A percentile compares a stretch with the other conserved stretches of the same genome.
These are phyloP conservation scores for Oreochromis grahami DNA, from an alignment of 2,797 vertebrate species.

Conservation along the genomic window DNA sequence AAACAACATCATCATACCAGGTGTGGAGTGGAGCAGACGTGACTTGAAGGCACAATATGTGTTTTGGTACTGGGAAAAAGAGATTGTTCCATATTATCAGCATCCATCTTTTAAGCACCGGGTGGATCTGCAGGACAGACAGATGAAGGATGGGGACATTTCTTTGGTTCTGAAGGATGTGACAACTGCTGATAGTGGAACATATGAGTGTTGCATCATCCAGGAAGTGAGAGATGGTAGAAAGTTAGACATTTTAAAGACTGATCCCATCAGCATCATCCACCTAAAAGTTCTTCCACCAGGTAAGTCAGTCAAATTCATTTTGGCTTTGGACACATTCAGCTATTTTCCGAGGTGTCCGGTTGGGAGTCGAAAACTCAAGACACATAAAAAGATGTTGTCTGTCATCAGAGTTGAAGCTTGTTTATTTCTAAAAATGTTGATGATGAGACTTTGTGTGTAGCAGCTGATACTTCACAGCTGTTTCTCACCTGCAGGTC, in stretches of 20 bases:
- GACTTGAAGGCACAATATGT: accelerated
- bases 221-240: accelerated
- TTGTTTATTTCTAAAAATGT: not conserved
- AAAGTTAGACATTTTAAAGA: not conserved
- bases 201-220: not conserved
- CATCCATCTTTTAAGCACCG: not conserved
- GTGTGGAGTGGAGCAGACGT: not conserved
- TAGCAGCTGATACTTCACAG: not conserved
- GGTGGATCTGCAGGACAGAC: not conserved
- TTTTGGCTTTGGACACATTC: not conserved
- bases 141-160: accelerated
- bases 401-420: not conserved
- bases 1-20: not conserved
- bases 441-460: not conserved
- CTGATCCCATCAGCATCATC: not conserved
- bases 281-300: not conserved
- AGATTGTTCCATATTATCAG: accelerated
- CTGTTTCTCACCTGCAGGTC: not conserved
- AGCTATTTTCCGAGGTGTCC: not conserved
- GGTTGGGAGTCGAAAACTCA: not conserved
- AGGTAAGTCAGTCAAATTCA: not conserved
- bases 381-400: not conserved
- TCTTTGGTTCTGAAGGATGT: not conserved
- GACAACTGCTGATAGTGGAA: not conserved
- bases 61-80: too few species aligned